Percentiles rank a stretch among this genome's conserved stretches.
phyloP scores from a whole-genome alignment of 1,140 invertebrate genomes.

The Sitobion miscanthi region DNA sequence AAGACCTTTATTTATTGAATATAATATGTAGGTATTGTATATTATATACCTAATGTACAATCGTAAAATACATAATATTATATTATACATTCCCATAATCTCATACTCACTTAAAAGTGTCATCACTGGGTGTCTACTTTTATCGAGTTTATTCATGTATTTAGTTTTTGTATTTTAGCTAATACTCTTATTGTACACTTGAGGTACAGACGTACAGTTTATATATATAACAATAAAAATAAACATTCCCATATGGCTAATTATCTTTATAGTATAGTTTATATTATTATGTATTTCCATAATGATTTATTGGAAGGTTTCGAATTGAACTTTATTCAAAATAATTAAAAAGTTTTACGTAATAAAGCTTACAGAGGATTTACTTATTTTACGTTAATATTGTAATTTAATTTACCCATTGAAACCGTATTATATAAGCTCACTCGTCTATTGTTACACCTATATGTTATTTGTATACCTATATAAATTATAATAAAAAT shows the following conservation, averaged over 20 bases:
- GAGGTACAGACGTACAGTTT: too few species aligned
- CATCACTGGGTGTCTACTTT: too few species aligned
- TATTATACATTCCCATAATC: neutral
- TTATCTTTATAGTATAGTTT: too few species aligned
- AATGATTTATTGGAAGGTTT: neutral
- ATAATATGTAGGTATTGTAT: neutral
- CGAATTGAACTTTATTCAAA: neutral
- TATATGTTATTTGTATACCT: neutral
- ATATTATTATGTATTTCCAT: neutral
- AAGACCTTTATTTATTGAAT: neutral
- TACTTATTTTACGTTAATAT: neutral
- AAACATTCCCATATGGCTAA: too few species aligned
- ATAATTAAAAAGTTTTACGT: neutral
- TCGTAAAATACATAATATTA: neutral
- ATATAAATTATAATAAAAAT: neutral
- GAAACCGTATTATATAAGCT: neutral
- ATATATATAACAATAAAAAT: too few species aligned
- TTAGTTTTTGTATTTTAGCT: too few species aligned
- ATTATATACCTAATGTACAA: neutral
- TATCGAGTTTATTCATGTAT: too few species aligned
- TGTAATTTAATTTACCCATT: neutral
- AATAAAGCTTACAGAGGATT: neutral
- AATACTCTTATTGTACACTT: too few species aligned
- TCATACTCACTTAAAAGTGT: too few species aligned
- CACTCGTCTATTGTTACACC: neutral